Evolutionary conservation across 2,888 invertebrate species (phyloP).

Genomic region (Microdon myrmicae): DNA sequence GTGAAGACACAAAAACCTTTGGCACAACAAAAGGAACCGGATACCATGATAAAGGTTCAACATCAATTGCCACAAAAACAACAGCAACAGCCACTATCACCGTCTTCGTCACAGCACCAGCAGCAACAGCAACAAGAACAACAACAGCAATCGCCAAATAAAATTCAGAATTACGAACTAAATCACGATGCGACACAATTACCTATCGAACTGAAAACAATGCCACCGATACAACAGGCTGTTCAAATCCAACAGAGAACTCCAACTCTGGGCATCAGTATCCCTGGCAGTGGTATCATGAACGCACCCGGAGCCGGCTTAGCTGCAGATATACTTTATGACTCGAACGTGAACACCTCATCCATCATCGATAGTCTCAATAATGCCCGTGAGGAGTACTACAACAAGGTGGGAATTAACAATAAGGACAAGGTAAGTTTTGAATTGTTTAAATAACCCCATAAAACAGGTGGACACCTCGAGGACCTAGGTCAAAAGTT

Average conservation of each 20-base stretch:
- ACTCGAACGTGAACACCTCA: constrained; percentile 65
- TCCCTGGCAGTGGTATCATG: constrained; percentile 27
- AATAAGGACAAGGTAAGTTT: constrained; percentile 60
- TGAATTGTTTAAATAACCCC: not conserved
- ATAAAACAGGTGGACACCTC: not conserved
- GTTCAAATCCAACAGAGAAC: constrained; percentile 56
- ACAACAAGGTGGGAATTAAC: constrained; percentile 58
- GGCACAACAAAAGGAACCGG: constrained; percentile 25
- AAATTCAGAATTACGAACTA: constrained; percentile 37
- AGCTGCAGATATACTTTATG: constrained; percentile 60
- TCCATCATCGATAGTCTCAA: constrained; percentile 66
- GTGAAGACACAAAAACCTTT: constrained; percentile 40
- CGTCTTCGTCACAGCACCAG: constrained; percentile 50
- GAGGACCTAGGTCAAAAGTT: no score
- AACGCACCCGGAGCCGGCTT: constrained; percentile 50
- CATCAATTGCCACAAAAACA: constrained; percentile 54
- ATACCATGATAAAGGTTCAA: constrained; percentile 45
- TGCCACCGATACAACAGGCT: constrained; percentile 48
- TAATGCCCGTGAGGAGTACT: constrained; percentile 65
- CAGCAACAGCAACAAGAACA: constrained; percentile 43
- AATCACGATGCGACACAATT: constrained; percentile 44
- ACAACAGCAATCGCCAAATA: constrained; percentile 36
- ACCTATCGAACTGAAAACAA: constrained; percentile 44
- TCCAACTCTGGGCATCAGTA: constrained; percentile 42
- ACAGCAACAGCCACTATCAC: constrained; percentile 42